Evolutionary conservation across 2,113 vertebrate genomes (phyloP).

Genomic region (Chionodraco myersi): DNA sequence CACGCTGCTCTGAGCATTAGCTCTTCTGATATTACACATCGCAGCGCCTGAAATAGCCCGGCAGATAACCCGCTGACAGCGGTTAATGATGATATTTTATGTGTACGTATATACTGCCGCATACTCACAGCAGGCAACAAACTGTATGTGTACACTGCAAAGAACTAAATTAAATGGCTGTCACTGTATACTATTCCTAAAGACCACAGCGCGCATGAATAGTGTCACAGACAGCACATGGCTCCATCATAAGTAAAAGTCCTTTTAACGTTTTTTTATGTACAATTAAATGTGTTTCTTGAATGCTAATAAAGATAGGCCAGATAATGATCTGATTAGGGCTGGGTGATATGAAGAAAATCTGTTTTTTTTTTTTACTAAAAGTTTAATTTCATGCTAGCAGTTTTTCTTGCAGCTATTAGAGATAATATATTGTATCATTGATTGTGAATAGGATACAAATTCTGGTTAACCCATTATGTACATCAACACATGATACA

Average conservation of each 20-base stretch:
- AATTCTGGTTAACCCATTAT: too few species aligned
- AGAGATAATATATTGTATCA: too few species aligned
- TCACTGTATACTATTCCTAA: slow-evolving; percentile 3
- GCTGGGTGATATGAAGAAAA: too few species aligned
- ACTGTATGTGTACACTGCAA: slow-evolving; percentile 35
- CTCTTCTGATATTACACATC: slow-evolving; percentile 77
- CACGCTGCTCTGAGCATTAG: slow-evolving; percentile 48
- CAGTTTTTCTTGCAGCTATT: too few species aligned
- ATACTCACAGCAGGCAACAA: slow-evolving; percentile 59
- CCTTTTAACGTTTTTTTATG: not conserved
- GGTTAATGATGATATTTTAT: slow-evolving; percentile 63
- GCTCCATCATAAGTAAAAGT: not conserved
- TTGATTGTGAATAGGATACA: too few species aligned
- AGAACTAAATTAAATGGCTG: not conserved
- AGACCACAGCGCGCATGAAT: slow-evolving; percentile 27
- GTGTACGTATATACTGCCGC: slow-evolving; percentile 41
- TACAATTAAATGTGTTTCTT: not conserved
- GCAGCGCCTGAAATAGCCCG: slow-evolving; percentile 71
- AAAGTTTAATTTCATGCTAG: too few species aligned
- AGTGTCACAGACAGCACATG: slow-evolving; percentile 8
- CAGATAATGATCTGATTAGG: not conserved
- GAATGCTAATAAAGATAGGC: not conserved
- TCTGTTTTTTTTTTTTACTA: too few species aligned
- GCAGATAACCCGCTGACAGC: slow-evolving; percentile 70
- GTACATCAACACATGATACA: too few species aligned